Evolutionary conservation across 2,888 invertebrate species (phyloP).

Genomic region (Xestia ashworthii): DNA sequence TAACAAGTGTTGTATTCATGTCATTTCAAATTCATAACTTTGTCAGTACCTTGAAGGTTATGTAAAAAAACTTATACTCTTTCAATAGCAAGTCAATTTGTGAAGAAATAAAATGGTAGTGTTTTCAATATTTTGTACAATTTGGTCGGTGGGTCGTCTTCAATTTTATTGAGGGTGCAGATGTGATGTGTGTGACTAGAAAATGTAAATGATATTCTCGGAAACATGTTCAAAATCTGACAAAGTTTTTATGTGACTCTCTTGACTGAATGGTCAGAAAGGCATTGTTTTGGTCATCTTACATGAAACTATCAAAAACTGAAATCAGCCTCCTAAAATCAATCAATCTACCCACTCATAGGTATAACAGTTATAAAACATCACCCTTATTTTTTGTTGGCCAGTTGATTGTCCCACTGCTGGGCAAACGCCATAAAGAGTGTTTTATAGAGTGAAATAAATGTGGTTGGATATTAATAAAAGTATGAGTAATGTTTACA

Average conservation of each 20-base stretch:
- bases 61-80: constrained; percentile 1
- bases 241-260: not conserved
- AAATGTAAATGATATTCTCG: not conserved
- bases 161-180: not conserved
- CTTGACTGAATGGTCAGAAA: not conserved
- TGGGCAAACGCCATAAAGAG: not conserved
- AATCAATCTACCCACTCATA: not conserved
- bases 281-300: not conserved
- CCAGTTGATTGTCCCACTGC: not conserved
- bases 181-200: not conserved
- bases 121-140: not conserved
- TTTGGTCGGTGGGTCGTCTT: too few species aligned
- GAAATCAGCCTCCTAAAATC: not conserved
- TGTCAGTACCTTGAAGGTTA: constrained; percentile 32
- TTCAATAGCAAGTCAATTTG: not conserved
- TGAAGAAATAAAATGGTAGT: not conserved
- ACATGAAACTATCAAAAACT: not conserved
- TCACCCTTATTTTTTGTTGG: not conserved
- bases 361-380: not conserved
- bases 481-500: not conserved
- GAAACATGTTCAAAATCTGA: not conserved
- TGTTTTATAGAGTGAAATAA: not conserved
- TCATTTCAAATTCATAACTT: constrained; percentile 44
- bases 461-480: constrained; percentile 1
- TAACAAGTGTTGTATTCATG: constrained; percentile 1